Conservation (phyloP, 2,113 vertebrate species). For the Nematolebias whitei region DNA sequence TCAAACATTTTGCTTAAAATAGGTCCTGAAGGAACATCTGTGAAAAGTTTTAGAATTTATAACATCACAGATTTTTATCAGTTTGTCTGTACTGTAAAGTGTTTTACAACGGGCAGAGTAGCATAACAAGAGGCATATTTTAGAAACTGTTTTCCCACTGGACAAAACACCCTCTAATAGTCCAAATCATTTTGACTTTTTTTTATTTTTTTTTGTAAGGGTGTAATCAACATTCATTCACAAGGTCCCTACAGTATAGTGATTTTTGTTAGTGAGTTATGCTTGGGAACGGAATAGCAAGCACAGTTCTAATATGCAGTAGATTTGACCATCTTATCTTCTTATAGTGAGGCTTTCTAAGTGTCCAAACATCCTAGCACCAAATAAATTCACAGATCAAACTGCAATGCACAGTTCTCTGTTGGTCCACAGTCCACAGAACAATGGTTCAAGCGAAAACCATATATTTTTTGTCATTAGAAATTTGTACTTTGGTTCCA, state of each 20-base stretch:
- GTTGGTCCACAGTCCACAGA: too few relatives aligned
- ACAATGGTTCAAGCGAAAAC: too few relatives aligned
- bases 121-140: constrained; percentile 3
- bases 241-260: not conserved
- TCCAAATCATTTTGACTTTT: not conserved
- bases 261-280: not conserved
- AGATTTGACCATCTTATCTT: not conserved
- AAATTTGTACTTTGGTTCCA: too few relatives aligned
- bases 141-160: not conserved
- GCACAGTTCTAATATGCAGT: too few relatives aligned
- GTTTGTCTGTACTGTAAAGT: not conserved
- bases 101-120: not conserved
- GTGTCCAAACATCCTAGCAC: too few relatives aligned
- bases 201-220: not conserved
- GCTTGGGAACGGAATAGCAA: not conserved
- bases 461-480: too few relatives aligned
- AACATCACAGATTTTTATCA: constrained; percentile 24
- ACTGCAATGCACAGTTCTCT: too few relatives aligned
- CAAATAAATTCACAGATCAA: too few relatives aligned
- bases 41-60: constrained; percentile 27
- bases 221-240: not conserved
- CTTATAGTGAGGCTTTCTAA: not conserved
- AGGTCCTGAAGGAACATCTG: constrained; percentile 29
- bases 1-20: constrained; percentile 42
- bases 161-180: not conserved